These are phyloP conservation scores for Halcyon badia DNA, from an alignment of 2,797 vertebrate species.

Conservation along the genomic window DNA sequence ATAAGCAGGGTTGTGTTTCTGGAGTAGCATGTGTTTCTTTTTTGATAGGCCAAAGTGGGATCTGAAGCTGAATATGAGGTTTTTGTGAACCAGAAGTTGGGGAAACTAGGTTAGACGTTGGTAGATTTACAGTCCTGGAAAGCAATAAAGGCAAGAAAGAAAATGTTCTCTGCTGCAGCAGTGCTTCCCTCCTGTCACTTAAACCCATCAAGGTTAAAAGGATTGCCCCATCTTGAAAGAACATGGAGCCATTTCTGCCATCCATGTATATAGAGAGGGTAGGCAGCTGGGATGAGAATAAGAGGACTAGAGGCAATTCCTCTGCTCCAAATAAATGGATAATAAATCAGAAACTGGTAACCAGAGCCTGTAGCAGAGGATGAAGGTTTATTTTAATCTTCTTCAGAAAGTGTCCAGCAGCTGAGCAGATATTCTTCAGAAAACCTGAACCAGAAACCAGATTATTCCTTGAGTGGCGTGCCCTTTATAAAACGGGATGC, in stretches of 20 bases:
- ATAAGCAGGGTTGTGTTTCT: not conserved
- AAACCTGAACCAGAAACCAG: not conserved
- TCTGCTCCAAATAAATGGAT: constrained; percentile 51
- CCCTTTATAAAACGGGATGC: not conserved
- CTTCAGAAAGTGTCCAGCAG: constrained; percentile 3
- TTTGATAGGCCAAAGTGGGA: not conserved
- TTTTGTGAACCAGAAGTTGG: not conserved
- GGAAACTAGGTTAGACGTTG: not conserved
- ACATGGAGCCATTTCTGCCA: constrained; percentile 21
- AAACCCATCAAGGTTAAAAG: constrained; percentile 49
- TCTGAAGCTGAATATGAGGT: not conserved
- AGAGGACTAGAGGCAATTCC: constrained; percentile 48
- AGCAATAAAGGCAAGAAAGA: constrained; percentile 36
- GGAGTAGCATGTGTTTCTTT: fast-evolving
- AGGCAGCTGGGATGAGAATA: constrained; percentile 38
- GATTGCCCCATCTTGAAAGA: constrained; percentile 46
- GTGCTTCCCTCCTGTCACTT: constrained; percentile 51
- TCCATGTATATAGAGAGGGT: not conserved
- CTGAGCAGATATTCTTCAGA: not conserved
- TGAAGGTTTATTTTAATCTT: constrained; percentile 49
- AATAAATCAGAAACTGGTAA: constrained; percentile 53
- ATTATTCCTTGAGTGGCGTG: not conserved
- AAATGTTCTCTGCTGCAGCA: not conserved
- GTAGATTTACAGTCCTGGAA: constrained; percentile 48
- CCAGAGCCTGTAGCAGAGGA: constrained; percentile 12